phyloP scores from a whole-genome alignment of 2,113 vertebrate genomes.

The Nothobranchius kuhntae region DNA sequence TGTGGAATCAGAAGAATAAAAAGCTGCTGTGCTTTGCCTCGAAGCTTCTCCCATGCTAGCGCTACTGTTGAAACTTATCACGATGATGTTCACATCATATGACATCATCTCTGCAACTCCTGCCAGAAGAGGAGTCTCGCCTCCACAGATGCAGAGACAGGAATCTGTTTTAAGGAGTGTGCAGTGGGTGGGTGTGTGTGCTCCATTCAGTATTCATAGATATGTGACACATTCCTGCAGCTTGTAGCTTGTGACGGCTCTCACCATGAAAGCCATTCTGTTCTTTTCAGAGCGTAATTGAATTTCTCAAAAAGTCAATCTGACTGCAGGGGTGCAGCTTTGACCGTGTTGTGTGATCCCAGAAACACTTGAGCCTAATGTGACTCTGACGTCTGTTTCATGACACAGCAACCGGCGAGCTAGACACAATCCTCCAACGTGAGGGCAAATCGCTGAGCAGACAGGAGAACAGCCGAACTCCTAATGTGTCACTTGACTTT shows the following conservation, averaged over 20 bases:
- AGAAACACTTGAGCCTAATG: slow-evolving; percentile 36
- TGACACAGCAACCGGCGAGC: slow-evolving; percentile 61
- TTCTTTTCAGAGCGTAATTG: slow-evolving; percentile 61
- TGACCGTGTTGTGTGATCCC: slow-evolving; percentile 14
- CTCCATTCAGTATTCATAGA: slow-evolving; percentile 66
- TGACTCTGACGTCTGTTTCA: slow-evolving; percentile 55
- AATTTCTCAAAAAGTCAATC: slow-evolving; percentile 58
- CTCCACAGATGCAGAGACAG: slow-evolving; percentile 29
- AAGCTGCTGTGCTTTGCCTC: background rate
- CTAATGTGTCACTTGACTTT: slow-evolving; percentile 61
- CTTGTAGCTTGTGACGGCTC: slow-evolving; percentile 47
- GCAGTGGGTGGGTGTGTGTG: slow-evolving; percentile 30
- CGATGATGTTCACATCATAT: slow-evolving; percentile 32
- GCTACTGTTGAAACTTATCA: slow-evolving; percentile 20
- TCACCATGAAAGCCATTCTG: slow-evolving; percentile 49
- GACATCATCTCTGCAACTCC: slow-evolving; percentile 32
- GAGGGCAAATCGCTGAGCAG: slow-evolving; percentile 63
- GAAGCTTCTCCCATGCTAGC: background rate
- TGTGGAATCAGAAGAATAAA: background rate
- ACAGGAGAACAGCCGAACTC: slow-evolving; percentile 67
- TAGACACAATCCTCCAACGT: slow-evolving; percentile 66
- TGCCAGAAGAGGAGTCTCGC: slow-evolving; percentile 32
- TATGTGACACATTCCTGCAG: slow-evolving; percentile 58
- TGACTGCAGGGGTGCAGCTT: slow-evolving; percentile 44
- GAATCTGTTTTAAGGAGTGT: slow-evolving; percentile 40